A percentile compares a stretch with the other conserved stretches of the same genome.
Evolutionary conservation across 2,113 vertebrate species (phyloP).

Genomic region (Tragelaphus scriptus): DNA sequence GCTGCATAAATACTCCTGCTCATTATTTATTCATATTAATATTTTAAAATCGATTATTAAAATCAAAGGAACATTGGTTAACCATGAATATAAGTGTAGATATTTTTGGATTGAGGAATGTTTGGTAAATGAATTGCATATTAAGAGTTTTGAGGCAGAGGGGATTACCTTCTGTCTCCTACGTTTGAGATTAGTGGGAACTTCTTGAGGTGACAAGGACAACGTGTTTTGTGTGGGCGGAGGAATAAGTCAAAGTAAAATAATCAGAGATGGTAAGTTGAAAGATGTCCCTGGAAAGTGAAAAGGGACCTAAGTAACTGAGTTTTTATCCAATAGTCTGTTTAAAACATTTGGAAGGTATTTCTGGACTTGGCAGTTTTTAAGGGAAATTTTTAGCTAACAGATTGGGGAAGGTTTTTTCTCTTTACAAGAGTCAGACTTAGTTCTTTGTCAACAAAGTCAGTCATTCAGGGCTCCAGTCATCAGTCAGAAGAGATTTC

Average conservation of each 20-base stretch:
- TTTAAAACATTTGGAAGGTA: constrained; percentile 5
- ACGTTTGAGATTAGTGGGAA: background rate
- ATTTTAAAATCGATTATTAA: background rate
- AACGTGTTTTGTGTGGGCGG: background rate
- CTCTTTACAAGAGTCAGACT: background rate
- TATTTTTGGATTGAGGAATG: background rate
- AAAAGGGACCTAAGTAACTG: background rate
- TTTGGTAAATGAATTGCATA: background rate
- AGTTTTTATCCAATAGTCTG: background rate
- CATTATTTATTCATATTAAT: background rate
- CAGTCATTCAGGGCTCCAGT: background rate
- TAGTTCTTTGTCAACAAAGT: background rate
- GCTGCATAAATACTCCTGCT: background rate
- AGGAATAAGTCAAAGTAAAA: background rate
- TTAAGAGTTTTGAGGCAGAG: background rate
- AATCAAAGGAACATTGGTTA: background rate
- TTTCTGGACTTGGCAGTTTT: background rate
- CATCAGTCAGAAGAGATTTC: background rate
- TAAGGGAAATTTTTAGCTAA: background rate
- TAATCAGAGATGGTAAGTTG: background rate
- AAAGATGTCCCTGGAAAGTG: background rate
- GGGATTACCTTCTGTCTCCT: background rate
- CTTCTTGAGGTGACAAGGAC: background rate
- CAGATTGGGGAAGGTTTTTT: background rate
- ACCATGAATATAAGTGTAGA: background rate